phyloP scores from a whole-genome alignment of 2,113 vertebrate species.

The Limanda limanda region DNA sequence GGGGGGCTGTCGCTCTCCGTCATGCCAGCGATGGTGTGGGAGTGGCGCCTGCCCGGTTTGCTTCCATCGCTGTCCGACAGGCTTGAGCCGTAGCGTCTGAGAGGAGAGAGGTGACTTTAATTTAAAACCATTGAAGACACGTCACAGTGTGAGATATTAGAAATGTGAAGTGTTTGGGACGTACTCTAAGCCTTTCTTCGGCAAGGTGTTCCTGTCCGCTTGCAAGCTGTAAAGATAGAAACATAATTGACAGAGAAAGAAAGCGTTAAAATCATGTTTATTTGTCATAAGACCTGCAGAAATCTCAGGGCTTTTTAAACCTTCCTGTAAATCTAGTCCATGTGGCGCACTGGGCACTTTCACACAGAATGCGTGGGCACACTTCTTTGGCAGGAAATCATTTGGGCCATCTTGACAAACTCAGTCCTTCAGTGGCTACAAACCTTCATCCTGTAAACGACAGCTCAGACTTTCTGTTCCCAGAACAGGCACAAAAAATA shows the following conservation, averaged over 20 bases:
- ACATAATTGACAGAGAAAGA: conserved; percentile 19
- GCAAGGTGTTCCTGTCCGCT: conserved; percentile 92
- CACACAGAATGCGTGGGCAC: conserved; percentile 8
- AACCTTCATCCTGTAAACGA: conserved; percentile 32
- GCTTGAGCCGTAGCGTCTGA: conserved; percentile 85
- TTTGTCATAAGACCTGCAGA: background rate
- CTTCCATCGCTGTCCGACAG: conserved; percentile 89
- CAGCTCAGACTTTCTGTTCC: conserved; percentile 17
- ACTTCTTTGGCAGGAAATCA: conserved; percentile 21
- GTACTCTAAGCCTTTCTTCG: conserved; percentile 97
- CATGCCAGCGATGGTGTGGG: conserved; percentile 87
- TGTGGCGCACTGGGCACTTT: conserved; percentile 5
- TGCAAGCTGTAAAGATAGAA: conserved; percentile 83
- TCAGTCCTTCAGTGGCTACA: conserved; percentile 12
- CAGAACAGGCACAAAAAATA: conserved; percentile 18
- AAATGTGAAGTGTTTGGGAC: conserved; percentile 25
- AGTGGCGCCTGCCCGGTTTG: conserved; percentile 84
- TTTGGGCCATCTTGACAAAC: conserved; percentile 1
- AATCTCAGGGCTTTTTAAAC: conserved; percentile 1
- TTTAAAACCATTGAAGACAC: background rate
- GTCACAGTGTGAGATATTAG: background rate
- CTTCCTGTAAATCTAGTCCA: background rate
- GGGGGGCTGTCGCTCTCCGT: conserved; percentile 87
- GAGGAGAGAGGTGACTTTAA: conserved; percentile 1
- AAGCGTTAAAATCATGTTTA: background rate